A percentile compares a stretch with the other conserved stretches of the same genome.
These are phyloP conservation scores for Scortum barcoo DNA, from an alignment of 2,113 vertebrate species.

Conservation along the genomic window DNA sequence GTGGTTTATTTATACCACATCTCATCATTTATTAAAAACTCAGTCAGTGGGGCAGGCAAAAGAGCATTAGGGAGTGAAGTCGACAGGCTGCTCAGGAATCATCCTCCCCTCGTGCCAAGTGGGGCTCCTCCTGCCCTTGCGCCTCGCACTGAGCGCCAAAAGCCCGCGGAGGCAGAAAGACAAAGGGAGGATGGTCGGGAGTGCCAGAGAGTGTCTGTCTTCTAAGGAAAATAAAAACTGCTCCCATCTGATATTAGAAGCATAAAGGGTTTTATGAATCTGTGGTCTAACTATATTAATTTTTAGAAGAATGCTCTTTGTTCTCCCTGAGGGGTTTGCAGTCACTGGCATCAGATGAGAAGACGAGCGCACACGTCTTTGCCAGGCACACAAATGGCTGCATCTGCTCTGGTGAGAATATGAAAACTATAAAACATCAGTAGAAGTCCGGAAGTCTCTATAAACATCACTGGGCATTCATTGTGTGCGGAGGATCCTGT, in stretches of 20 bases:
- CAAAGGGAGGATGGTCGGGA: slow-evolving; percentile 54
- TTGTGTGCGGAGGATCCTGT: slow-evolving; percentile 23
- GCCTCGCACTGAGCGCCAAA: slow-evolving; percentile 49
- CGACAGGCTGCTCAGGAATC: slow-evolving; percentile 78
- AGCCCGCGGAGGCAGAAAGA: slow-evolving; percentile 61
- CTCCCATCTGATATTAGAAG: slow-evolving; percentile 48
- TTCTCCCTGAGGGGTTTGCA: slow-evolving; percentile 29
- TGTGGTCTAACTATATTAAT: slow-evolving; percentile 16
- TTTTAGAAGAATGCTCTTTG: slow-evolving; percentile 40
- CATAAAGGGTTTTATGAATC: slow-evolving; percentile 36
- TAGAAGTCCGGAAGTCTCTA: slow-evolving; percentile 42
- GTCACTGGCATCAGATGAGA: slow-evolving; percentile 48
- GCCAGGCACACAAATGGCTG: slow-evolving; percentile 46
- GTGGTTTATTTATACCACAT: slow-evolving; percentile 86
- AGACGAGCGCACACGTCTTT: slow-evolving; percentile 17
- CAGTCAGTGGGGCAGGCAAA: slow-evolving; percentile 87
- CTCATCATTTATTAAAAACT: slow-evolving; percentile 90
- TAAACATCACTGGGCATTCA: slow-evolving; percentile 40
- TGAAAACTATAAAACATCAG: slow-evolving; percentile 48
- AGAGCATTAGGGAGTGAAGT: slow-evolving; percentile 78
- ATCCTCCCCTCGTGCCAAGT: slow-evolving; percentile 76
- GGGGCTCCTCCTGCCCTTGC: slow-evolving; percentile 74
- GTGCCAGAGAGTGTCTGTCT: slow-evolving; percentile 23
- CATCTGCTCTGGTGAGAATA: slow-evolving; percentile 55
- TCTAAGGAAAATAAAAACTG: slow-evolving; percentile 31